Conservation (phyloP, 1,140 invertebrate species). For the Leptinotarsa defecta region DNA sequence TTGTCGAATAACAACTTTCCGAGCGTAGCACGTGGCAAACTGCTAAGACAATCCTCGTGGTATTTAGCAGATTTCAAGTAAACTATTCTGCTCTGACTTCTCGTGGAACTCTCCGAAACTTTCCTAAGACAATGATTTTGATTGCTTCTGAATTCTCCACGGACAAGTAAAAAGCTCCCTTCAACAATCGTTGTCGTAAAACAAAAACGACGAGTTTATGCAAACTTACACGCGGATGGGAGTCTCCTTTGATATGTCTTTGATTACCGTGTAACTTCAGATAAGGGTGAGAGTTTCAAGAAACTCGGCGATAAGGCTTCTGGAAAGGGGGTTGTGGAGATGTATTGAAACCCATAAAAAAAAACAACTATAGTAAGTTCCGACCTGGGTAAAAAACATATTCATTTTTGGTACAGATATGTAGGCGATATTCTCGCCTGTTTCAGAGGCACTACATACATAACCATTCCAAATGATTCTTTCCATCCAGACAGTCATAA, state of each 20-base stretch:
- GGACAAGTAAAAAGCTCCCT: constrained; percentile 37
- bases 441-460: too few species aligned
- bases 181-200: constrained; percentile 36
- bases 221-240: constrained; percentile 34
- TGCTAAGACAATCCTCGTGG: constrained; percentile 44
- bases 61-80: constrained; percentile 47
- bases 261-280: constrained; percentile 3
- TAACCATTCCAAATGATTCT: too few species aligned
- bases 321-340: too few species aligned
- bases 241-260: constrained; percentile 16
- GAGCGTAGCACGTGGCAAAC: constrained; percentile 34
- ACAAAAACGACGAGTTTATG: constrained; percentile 43
- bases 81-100: constrained; percentile 41
- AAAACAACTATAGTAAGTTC: too few species aligned
- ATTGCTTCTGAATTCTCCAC: constrained; percentile 42
- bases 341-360: too few species aligned
- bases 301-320: too few species aligned
- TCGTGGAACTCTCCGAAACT: constrained; percentile 36
- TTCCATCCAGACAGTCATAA: too few species aligned
- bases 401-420: too few species aligned
- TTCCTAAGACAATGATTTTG: constrained; percentile 46
- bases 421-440: too few species aligned
- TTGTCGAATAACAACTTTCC: constrained; percentile 32
- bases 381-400: too few species aligned
- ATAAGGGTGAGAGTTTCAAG: background rate